phyloP scores from a whole-genome alignment of 2,888 invertebrate genomes.

The Cephus pygmeus region DNA sequence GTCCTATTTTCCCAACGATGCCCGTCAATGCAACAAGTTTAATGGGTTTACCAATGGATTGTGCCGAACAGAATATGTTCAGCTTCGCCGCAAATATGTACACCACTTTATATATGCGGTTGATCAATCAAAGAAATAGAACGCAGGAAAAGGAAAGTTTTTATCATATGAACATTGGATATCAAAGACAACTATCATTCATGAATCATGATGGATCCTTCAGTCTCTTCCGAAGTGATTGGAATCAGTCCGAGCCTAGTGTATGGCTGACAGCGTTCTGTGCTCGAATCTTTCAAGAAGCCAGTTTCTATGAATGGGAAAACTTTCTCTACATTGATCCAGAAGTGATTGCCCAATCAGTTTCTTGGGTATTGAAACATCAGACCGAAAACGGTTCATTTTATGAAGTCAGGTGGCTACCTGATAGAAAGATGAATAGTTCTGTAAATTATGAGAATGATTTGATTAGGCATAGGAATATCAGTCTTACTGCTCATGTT shows the following conservation, averaged over 20 bases:
- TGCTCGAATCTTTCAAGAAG: slow-evolving; percentile 88
- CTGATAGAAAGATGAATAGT: slow-evolving; percentile 89
- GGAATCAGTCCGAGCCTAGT: slow-evolving; percentile 89
- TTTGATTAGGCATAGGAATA: slow-evolving; percentile 77
- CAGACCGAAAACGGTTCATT: slow-evolving; percentile 90
- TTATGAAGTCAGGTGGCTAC: slow-evolving; percentile 87
- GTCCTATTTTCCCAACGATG: slow-evolving; percentile 93
- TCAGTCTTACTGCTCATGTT: slow-evolving; percentile 93
- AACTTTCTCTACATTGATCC: slow-evolving; percentile 95
- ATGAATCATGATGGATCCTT: slow-evolving; percentile 93
- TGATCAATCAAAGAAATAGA: slow-evolving; percentile 87
- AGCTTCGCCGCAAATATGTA: slow-evolving; percentile 96
- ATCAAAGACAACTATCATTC: slow-evolving; percentile 91
- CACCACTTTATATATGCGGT: slow-evolving; percentile 89
- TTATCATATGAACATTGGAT: slow-evolving; percentile 88
- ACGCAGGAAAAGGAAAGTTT: slow-evolving; percentile 85
- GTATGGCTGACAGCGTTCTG: slow-evolving; percentile 95
- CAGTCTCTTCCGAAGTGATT: slow-evolving; percentile 90
- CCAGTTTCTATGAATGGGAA: slow-evolving; percentile 97
- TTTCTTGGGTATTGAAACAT: slow-evolving; percentile 86
- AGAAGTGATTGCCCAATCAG: slow-evolving; percentile 84
- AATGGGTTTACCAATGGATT: slow-evolving; percentile 86
- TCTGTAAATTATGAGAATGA: slow-evolving; percentile 71
- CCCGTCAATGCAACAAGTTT: slow-evolving; percentile 88
- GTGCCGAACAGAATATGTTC: slow-evolving; percentile 95